Evolutionary conservation across 2,113 vertebrate genomes (phyloP), one percentile per base, ranked within the genome.

Genomic region (Nesoenas mayeri): DNA sequence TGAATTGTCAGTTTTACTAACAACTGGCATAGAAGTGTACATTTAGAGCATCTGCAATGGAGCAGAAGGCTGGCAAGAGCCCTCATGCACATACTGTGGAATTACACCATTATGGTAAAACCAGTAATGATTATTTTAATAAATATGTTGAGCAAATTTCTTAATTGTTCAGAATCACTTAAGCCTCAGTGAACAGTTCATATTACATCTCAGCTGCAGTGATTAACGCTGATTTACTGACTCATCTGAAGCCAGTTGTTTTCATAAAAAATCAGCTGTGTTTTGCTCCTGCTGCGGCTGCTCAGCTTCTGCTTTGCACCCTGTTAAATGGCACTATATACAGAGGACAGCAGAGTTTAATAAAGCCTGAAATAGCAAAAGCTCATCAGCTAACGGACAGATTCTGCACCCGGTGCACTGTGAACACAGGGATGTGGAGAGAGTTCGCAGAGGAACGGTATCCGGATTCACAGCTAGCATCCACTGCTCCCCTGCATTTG

Each of bases 101-200:
- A 89, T 93, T 93, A 95, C 48, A 67, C 36, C 60, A 78, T 87
- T 81, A 87, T 26, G 24, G 50, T 51, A 91, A 92, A 91, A 84
- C 5, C 57, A 84, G 74, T 78, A 94, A 93, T 88, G 72, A 92
- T 91, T 89, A 73, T 90, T 92, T 97, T 95, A 93, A 96, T 91
- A 97, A 94, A 94, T 85, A 96, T 54, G 44, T 94, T 88, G 47
- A 95, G 79, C 32, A 92, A 91, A 95, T 93, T 93, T 94, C 61
- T 92, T 96, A 97, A 97, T 94, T 94, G 90, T 92, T 95, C 92
- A 91, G 65, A 94, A 96, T 96, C 83, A 93, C 90, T 95, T 93
- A 93, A 93, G 90, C 88, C 61, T 97, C 62, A 79, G 47, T 78
- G 64, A 90, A 57, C 91, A 79, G 74, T 83, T 92, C 38, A 4